These are phyloP conservation scores for Zaprionus camerounensis DNA, from an alignment of 1,140 invertebrate genomes.

Conservation along the genomic window DNA sequence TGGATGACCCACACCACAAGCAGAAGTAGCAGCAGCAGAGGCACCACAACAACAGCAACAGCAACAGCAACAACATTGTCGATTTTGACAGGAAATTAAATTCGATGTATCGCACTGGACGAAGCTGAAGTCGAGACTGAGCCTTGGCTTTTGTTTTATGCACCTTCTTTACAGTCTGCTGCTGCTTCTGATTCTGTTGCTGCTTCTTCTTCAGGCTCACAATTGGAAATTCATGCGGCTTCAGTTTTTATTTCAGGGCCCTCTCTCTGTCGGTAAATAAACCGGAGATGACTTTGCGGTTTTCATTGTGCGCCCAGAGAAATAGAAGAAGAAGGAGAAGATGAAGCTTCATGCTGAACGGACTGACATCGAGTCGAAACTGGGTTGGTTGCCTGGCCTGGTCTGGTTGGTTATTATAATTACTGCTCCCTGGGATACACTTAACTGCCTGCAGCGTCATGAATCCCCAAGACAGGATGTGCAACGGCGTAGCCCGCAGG, in stretches of 20 bases:
- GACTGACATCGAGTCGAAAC: slow-evolving; percentile 23
- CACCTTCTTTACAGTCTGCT: slow-evolving; percentile 34
- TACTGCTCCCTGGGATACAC: slow-evolving; percentile 67
- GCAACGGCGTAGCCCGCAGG: slow-evolving; percentile 49
- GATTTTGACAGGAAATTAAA: slow-evolving; percentile 83
- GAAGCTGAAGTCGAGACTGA: slow-evolving; percentile 11
- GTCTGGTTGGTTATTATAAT: slow-evolving; percentile 72
- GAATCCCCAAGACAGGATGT: slow-evolving; percentile 62
- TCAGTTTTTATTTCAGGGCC: slow-evolving; percentile 50
- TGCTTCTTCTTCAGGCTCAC: slow-evolving; percentile 33
- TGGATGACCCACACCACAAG: slow-evolving; percentile 62
- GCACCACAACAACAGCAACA: slow-evolving; percentile 20
- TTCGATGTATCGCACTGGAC: slow-evolving; percentile 73
- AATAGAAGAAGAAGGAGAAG: slow-evolving; percentile 54
- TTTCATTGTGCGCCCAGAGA: slow-evolving; percentile 64
- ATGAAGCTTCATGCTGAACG: slow-evolving; percentile 38
- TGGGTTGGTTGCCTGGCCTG: slow-evolving; percentile 22
- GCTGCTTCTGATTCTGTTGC: slow-evolving; percentile 14
- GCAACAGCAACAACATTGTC: slow-evolving; percentile 40
- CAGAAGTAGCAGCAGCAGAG: slow-evolving; percentile 22
- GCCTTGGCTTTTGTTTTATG: slow-evolving; percentile 69
- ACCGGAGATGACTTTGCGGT: slow-evolving; percentile 84
- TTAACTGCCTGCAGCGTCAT: slow-evolving; percentile 70
- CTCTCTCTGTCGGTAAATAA: slow-evolving; percentile 74
- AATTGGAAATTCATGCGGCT: slow-evolving; percentile 80